A percentile compares a stretch with the other conserved stretches of the same genome.
Conservation (phyloP, 2,113 vertebrate species). For the Prionailurus bengalensis region DNA sequence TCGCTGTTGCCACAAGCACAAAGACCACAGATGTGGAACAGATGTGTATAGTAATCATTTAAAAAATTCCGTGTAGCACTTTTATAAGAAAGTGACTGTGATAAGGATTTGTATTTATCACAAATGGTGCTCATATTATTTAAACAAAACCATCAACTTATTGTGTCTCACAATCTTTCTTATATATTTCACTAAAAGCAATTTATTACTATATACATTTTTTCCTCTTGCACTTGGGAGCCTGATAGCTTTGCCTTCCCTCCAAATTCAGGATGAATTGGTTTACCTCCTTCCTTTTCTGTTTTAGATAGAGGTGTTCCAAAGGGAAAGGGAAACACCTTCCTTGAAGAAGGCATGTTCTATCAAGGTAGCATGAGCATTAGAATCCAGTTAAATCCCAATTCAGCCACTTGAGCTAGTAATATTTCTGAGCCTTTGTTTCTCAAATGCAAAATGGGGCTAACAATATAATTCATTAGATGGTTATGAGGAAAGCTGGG, state of each 20-base stretch:
- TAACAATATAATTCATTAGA: not conserved
- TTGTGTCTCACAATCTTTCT: conserved; percentile 48
- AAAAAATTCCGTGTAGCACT: not conserved
- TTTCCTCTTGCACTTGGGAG: not conserved
- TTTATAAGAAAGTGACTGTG: conserved; percentile 59
- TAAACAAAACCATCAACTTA: conserved; percentile 64
- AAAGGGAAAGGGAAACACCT: not conserved
- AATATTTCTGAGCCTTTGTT: conserved; percentile 6
- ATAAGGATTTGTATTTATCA: conserved; percentile 46
- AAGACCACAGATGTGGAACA: conserved; percentile 71
- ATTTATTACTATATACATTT: not conserved
- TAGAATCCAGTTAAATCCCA: not conserved
- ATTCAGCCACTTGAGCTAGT: not conserved
- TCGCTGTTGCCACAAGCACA: conserved; percentile 7
- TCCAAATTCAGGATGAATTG: not conserved
- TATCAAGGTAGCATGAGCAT: not conserved
- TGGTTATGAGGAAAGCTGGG: not conserved
- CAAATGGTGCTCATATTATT: conserved; percentile 26
- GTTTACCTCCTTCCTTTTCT: not conserved
- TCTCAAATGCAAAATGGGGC: not conserved
- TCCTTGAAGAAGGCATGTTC: not conserved
- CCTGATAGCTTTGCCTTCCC: not conserved
- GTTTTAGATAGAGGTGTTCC: not conserved
- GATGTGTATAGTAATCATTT: conserved; percentile 65
- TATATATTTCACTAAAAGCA: conserved; percentile 31